These are phyloP conservation scores for Amblyjoppa proteus DNA, from an alignment of 2,888 invertebrate genomes.

Conservation along the genomic window DNA sequence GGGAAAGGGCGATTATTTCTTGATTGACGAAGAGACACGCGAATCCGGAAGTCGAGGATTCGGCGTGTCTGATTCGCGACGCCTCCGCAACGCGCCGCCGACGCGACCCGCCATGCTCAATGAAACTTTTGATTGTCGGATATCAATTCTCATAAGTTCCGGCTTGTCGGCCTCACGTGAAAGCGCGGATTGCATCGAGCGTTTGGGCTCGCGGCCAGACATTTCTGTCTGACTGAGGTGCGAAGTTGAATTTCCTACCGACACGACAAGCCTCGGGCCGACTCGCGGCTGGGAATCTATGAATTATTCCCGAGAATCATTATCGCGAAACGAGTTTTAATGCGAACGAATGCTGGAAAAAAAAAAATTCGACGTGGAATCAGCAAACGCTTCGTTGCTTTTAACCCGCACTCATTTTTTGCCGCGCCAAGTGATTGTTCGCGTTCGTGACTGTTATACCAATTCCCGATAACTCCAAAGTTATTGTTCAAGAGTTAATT, in stretches of 20 bases:
- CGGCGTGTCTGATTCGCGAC: neutral
- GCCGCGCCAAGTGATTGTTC: neutral
- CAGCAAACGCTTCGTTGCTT: neutral
- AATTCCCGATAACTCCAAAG: conserved; percentile 8
- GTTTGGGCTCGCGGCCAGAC: neutral
- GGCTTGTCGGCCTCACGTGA: conserved; percentile 65
- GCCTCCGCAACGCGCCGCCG: conserved; percentile 15
- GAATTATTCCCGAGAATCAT: conserved; percentile 50
- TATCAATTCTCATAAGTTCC: conserved; percentile 76
- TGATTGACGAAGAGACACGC: conserved; percentile 24
- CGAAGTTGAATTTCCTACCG: conserved; percentile 66
- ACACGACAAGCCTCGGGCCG: conserved; percentile 50
- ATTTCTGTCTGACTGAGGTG: conserved; percentile 62
- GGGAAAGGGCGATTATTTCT: neutral
- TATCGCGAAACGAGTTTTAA: conserved; percentile 73
- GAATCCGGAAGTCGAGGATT: conserved; percentile 12
- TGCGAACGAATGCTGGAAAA: conserved; percentile 57
- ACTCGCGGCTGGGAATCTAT: neutral
- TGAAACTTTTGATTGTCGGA: conserved; percentile 76
- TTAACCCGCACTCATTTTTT: neutral
- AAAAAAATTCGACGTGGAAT: neutral
- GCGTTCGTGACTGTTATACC: neutral
- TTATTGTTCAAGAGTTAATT: conserved; percentile 9
- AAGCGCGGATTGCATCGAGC: neutral
- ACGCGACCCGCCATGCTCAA: conserved; percentile 63